Evolutionary conservation across 2,888 invertebrate genomes (phyloP), one percentile per base, ranked within the genome.

Genomic region (Alitta virens): DNA sequence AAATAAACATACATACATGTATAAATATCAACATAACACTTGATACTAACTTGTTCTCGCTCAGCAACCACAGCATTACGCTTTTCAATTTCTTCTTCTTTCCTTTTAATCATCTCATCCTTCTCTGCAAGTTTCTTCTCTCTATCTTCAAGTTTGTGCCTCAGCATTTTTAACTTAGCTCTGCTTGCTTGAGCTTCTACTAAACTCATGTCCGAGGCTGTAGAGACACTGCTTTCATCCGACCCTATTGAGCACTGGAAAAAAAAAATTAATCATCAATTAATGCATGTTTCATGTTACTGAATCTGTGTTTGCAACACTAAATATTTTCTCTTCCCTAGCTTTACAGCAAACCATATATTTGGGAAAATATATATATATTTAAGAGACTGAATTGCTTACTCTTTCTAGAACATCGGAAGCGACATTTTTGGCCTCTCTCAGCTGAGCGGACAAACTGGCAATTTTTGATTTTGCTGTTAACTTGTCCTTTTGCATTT

Each of bases 391-490:
- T n/a, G n/a, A n/a, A n/a, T n/a, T n/a, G n/a, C 59, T 57, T 60
- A 73, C 72, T 68, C 68, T 69, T 33, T 70, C 68, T 21, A 62
- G 16, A 21, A 27, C 56, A 54, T 69, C 68, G 7, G 67, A 62
- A 7, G 64, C 56, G 7, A 64, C 66, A 51, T 72, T 73, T 60
- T 74, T 72, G 9, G 71, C 68, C 42, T 74, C 75, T 62, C 74
- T 70, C 26, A 76, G 67, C 68, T 77, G 71, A 65, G 75, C 60
- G 61, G 70, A 72, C 68, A 78, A 54, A 55, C 78, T 76, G 2
- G 78, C 74, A 53, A 76, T 70, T 68, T 79, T 81, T 1, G 82
- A 82, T 68, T 82, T 82, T 14, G 79, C 73, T 63, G 82, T 81
- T 3, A 82, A 72, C 63, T 78, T 79, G 57, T 75, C 60, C 67